Evolutionary conservation across 2,888 invertebrate species (phyloP).

Genomic region (Heterodera filipjevi): DNA sequence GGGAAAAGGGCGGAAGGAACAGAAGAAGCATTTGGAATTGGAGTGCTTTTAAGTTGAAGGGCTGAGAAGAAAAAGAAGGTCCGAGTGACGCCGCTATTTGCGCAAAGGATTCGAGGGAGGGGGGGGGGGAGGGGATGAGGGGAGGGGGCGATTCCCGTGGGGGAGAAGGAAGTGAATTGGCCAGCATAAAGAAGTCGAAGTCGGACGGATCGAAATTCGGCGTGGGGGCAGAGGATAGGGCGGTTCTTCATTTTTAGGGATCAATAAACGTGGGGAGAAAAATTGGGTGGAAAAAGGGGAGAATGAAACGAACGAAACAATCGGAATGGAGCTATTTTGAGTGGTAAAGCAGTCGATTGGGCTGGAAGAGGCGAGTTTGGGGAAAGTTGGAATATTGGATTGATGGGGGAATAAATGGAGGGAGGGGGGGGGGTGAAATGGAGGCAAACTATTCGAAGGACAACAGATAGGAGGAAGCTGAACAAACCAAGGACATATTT

Average conservation of each 20-base stretch:
- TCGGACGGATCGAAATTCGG: background rate
- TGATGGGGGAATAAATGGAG: background rate
- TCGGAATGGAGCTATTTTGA: slow-evolving; percentile 12
- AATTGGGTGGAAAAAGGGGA: background rate
- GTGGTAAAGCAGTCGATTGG: background rate
- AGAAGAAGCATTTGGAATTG: background rate
- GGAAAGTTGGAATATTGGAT: background rate
- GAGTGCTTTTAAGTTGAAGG: background rate
- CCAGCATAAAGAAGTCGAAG: background rate
- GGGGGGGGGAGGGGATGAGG: background rate
- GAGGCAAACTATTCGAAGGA: background rate
- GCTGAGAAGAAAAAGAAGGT: slow-evolving; percentile 1
- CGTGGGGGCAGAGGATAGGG: background rate
- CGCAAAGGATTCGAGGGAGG: background rate
- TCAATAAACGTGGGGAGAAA: slow-evolving; percentile 12
- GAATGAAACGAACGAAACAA: background rate
- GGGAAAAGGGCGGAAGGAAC: background rate
- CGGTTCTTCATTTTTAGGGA: background rate
- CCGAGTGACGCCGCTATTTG: slow-evolving; percentile 2
- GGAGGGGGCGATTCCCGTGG: background rate
- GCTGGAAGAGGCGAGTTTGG: background rate
- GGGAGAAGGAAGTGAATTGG: background rate
- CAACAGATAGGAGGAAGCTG: slow-evolving; percentile 8
- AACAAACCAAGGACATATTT: background rate
- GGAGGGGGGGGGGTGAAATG: background rate